phyloP scores from a whole-genome alignment of 2,113 vertebrate genomes.

The Melierax canorus region DNA sequence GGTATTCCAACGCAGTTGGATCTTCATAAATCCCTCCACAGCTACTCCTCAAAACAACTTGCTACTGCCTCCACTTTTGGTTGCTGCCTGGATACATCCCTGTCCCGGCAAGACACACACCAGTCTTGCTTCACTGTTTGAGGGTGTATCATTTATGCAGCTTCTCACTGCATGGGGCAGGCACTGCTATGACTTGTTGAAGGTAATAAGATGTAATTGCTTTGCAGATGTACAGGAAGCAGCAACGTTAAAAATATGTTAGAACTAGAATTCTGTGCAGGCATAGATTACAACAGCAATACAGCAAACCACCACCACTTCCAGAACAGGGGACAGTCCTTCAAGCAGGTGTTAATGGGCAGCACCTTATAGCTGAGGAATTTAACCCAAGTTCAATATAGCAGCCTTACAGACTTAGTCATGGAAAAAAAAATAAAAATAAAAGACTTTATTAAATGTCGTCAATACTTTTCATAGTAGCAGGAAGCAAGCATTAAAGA shows the following conservation, averaged over 20 bases:
- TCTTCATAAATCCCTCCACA: neutral
- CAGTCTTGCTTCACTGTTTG: neutral
- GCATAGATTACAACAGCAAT: neutral
- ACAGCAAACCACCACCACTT: neutral
- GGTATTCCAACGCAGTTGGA: neutral
- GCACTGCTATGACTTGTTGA: neutral
- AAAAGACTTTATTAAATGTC: neutral
- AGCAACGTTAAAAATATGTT: neutral
- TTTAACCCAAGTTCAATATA: neutral
- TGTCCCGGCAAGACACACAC: neutral
- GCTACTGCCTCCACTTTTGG: neutral
- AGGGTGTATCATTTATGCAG: neutral
- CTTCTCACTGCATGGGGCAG: neutral
- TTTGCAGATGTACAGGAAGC: neutral
- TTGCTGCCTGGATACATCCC: neutral
- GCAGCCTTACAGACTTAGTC: neutral
- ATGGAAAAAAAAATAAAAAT: neutral
- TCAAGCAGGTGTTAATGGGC: neutral
- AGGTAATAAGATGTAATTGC: neutral
- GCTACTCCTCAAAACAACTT: neutral
- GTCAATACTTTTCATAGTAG: neutral
- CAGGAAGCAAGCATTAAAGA: neutral
- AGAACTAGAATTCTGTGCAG: neutral
- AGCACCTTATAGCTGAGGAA: neutral
- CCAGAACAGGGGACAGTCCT: neutral